Percentiles rank a stretch among this genome's conserved stretches.
phyloP scores from a whole-genome alignment of 2,888 invertebrate genomes.

The Limnephilus marmoratus region DNA sequence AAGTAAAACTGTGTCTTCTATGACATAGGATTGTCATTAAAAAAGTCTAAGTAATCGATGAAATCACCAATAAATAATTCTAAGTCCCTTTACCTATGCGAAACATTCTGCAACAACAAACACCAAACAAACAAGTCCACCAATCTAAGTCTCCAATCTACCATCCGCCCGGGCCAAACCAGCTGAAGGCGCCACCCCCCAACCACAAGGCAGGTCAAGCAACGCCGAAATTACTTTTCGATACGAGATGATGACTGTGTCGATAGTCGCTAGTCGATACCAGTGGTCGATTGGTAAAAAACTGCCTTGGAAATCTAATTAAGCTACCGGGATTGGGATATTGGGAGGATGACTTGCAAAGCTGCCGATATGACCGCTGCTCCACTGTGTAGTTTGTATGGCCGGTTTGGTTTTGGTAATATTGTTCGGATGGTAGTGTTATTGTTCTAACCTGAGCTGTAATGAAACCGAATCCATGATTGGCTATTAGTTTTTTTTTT shows the following conservation, averaged over 20 bases:
- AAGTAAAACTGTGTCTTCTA: no score
- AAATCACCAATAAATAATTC: no score
- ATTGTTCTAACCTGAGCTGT: conserved; percentile 33
- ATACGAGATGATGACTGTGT: conserved; percentile 62
- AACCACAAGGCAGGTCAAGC: neutral
- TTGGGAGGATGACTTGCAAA: conserved; percentile 49
- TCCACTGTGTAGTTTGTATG: neutral
- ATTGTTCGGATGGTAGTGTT: conserved; percentile 11
- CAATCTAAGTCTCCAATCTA: conserved; percentile 53
- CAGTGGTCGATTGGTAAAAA: conserved; percentile 55
- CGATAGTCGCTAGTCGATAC: conserved; percentile 31
- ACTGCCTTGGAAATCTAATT: conserved; percentile 63
- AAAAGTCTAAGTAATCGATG: no score
- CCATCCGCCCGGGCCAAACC: conserved; percentile 37
- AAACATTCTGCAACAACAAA: neutral
- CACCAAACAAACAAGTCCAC: neutral
- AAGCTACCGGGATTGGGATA: conserved; percentile 64
- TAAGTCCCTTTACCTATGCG: neutral
- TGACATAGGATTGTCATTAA: no score
- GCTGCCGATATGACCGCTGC: neutral
- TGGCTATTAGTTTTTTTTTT: neutral
- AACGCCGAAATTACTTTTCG: conserved; percentile 63
- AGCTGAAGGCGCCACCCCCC: conserved; percentile 48
- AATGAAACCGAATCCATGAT: neutral
- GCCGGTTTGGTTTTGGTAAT: neutral